Conservation (phyloP, 2,888 invertebrate genomes). For the Ornithoptera priamus region DNA sequence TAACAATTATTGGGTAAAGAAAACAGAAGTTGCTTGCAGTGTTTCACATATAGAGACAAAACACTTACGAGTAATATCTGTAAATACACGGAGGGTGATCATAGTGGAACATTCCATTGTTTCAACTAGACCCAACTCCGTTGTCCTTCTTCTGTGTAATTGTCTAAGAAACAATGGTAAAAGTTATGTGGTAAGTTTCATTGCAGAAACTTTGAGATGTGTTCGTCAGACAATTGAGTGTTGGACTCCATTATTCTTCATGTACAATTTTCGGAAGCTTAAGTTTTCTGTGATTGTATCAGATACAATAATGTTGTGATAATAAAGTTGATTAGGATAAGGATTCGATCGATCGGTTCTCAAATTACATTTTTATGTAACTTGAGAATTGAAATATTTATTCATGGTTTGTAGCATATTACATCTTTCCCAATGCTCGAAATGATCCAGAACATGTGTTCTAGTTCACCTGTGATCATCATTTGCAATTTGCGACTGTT, state of each 20-base stretch:
- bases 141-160: background rate
- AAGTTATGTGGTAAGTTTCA: background rate
- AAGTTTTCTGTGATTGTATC: background rate
- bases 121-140: background rate
- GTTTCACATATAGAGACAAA: background rate
- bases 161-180: background rate
- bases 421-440: too few relatives aligned
- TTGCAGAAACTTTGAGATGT: background rate
- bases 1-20: background rate
- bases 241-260: background rate
- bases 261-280: background rate
- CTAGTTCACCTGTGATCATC: too few relatives aligned
- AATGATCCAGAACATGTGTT: too few relatives aligned
- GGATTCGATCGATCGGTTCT: too few relatives aligned
- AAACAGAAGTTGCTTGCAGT: background rate
- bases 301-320: too few relatives aligned
- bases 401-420: too few relatives aligned
- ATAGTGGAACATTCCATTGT: constrained; percentile 2
- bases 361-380: too few relatives aligned
- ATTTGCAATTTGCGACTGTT: too few relatives aligned
- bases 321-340: too few relatives aligned
- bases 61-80: background rate
- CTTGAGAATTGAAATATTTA: too few relatives aligned
- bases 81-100: background rate
- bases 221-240: background rate